Evolutionary conservation across 92 coral and sea anemone species (phyloP), one percentile per base, ranked within the genome.

Genomic region (Palythoa caribaeorum): DNA sequence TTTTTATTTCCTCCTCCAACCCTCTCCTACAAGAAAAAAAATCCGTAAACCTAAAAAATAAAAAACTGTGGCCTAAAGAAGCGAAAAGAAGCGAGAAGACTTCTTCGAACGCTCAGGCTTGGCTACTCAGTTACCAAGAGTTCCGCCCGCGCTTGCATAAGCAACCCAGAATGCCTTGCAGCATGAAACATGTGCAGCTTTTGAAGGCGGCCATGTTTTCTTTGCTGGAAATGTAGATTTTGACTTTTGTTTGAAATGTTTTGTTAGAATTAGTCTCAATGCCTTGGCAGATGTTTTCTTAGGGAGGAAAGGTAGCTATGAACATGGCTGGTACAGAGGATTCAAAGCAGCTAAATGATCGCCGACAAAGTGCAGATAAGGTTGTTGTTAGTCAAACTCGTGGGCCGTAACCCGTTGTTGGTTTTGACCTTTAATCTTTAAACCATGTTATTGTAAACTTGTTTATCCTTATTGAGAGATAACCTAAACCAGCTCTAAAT

Each of bases 311-410:
- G 20, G 86, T 90, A 70, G 83, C 57, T 59, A 83, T 92, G 92
- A 59, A 87, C 40, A 53, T 78, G 11, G 81, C 77, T 28, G 89
- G 80, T 87, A 76, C 81, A 78, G 91, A 60, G 39, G 80, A 71
- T 62, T 78, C 80, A 11, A 86, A 59, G 72, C 91, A 88, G 59
- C 85, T 84, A 40, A 86, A 38, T 35, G 93, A 70, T 21, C 79
- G 92, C 48, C 88, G 85, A 36, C 68, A 77, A 54, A 90, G 94
- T 79, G 63, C 88, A 79, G 96, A 92, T 79, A 92, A 89, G 94
- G 94, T 94, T 74, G 20, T 54, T n/a, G 20, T 63, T 63, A 16
- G 9, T 63, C 28, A 37, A 69, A 20, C 9, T 57, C 63, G n/a
- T 12, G 63, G 63, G 63, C 50, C 50, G 48, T 4, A 7, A n/a